Percentiles rank a stretch among this genome's conserved stretches.
phyloP scores from a whole-genome alignment of 92 coral and sea anemone species.

The Porites lobata region DNA sequence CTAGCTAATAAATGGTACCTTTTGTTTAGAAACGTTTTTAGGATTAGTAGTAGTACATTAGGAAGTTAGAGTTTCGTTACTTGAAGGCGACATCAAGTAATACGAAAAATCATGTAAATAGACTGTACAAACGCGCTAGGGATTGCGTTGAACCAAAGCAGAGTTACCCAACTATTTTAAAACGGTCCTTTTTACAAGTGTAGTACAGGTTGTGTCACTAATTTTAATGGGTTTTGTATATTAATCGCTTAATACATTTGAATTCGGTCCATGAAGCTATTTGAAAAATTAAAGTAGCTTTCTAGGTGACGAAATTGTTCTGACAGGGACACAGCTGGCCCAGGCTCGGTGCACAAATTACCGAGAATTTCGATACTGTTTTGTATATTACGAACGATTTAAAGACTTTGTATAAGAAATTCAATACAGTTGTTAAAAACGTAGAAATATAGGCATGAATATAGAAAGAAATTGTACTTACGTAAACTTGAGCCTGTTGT shows the following conservation, averaged over 20 bases:
- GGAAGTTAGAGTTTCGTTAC: neutral
- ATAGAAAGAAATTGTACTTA: too few species aligned
- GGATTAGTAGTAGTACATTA: neutral
- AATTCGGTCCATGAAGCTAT: neutral
- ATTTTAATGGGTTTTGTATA: conserved; percentile 40
- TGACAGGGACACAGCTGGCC: neutral
- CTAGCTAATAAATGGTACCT: neutral
- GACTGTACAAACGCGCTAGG: conserved; percentile 13
- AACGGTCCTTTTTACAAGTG: neutral
- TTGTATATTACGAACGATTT: too few species aligned
- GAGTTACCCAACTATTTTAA: conserved; percentile 8
- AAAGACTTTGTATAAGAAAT: too few species aligned
- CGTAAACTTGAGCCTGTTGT: too few species aligned
- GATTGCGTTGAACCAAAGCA: neutral
- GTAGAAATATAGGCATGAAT: too few species aligned
- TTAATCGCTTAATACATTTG: neutral
- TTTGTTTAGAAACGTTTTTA: neutral
- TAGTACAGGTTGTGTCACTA: neutral
- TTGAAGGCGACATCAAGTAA: neutral
- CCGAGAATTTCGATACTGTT: too few species aligned
- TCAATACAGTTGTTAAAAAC: too few species aligned
- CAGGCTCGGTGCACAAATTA: too few species aligned
- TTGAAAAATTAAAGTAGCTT: conserved; percentile 10
- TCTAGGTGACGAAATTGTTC: neutral
- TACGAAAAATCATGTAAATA: conserved; percentile 20